A percentile compares a stretch with the other conserved stretches of the same genome.
These are phyloP conservation scores for Phylloscopus trochiloides DNA, from an alignment of 2,113 vertebrate genomes.

Conservation along the genomic window DNA sequence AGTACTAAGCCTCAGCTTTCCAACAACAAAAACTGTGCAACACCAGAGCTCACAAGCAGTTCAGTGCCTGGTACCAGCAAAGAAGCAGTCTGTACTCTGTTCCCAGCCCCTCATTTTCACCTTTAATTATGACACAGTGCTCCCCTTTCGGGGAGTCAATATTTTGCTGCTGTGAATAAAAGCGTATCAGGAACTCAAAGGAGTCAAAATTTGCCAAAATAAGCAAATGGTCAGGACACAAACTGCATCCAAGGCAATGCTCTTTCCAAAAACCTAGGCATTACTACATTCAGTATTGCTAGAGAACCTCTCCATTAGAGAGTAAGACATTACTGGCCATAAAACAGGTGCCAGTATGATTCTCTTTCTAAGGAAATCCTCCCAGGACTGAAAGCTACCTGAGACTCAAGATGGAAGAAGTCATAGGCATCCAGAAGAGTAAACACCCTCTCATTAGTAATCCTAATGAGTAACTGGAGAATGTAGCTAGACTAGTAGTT, in stretches of 20 bases:
- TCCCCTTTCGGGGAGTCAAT: neutral
- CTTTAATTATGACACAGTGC: neutral
- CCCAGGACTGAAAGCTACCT: neutral
- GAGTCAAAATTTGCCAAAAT: neutral
- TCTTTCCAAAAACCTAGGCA: neutral
- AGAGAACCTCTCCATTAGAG: neutral
- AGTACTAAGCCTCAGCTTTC: neutral
- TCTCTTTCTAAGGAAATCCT: neutral
- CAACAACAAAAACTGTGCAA: neutral
- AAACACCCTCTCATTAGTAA: neutral
- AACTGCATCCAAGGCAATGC: neutral
- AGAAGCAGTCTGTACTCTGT: neutral
- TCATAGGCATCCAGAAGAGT: neutral
- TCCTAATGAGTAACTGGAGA: slow-evolving; percentile 9
- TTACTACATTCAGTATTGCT: neutral
- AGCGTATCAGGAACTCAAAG: accelerated
- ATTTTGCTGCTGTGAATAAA: neutral
- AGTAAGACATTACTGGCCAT: neutral
- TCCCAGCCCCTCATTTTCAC: neutral
- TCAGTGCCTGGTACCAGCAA: accelerated
- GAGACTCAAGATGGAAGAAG: neutral
- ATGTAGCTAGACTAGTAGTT: neutral
- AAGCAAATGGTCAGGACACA: neutral
- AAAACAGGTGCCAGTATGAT: neutral
- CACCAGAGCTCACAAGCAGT: neutral